Base-by-base conservation (phyloP, 2,797 vertebrate genomes). In the Cyclopterus lumpus region DNA sequence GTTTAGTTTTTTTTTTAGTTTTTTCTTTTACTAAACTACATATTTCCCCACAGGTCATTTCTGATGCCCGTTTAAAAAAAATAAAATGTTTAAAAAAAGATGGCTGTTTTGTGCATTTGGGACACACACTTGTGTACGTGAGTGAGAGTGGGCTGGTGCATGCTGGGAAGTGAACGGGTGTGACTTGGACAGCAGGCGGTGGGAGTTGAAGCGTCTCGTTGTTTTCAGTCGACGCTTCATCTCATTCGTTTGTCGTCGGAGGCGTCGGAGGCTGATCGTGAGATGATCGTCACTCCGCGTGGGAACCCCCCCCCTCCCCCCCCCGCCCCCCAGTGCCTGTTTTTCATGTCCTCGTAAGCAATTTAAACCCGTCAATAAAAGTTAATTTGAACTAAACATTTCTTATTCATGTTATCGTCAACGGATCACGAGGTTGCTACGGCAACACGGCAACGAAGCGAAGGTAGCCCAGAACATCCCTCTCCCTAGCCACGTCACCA, bases 171-270 rank as follows among this genome's bases (percentile, higher is more conserved):
- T 67, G 63, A 84, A 90, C 74, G 85, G 85, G 69, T 85, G 86
- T 82, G 81, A 89, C 89, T 84, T 91, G 81, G 85, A 90, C 89
- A 88, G 87, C 87, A 85, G 86, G 88, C 64, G 3, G 77, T 90
- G 85, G 83, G 89, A 90, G 86, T 86, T 60, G 40, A n/a, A n/a
- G 64, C 64, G 86, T 87, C 78, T 80, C 12, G 58, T 84, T 86
- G 71, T 76, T 83, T 85, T n/a, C 1, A 11, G 10, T 82, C 81
- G 80, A 86, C 59, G 75, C 86, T 59, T 80, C 73, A 60, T 55
- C 60, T 83, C 85, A n/a, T 85, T 75, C 80, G 73, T 71, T 82
- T 71, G 73, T 28, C 36, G 48, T 57, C 8, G 22, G 54, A 22
- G 26, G 26, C 28, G 26, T 71, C 67, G 3, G 34, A 70, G 79